Percentiles rank a stretch among this genome's conserved stretches.
These are phyloP conservation scores for Ibycter americanus DNA, from an alignment of 2,797 vertebrate species.

Conservation along the genomic window DNA sequence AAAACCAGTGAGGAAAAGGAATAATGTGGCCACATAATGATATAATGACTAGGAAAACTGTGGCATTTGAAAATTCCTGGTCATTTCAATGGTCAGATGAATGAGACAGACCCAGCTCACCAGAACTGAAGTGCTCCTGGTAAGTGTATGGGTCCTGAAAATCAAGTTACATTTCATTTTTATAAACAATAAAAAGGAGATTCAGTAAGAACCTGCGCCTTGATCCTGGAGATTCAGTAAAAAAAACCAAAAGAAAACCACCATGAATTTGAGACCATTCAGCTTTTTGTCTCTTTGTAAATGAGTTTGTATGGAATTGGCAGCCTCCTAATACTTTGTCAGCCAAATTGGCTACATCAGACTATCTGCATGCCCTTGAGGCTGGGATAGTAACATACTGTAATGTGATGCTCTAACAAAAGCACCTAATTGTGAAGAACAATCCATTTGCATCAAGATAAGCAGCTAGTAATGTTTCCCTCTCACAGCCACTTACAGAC, in stretches of 20 bases:
- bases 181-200: not conserved
- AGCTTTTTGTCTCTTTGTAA: not conserved
- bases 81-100: not conserved
- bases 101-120: not conserved
- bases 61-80: not conserved
- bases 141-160: not conserved
- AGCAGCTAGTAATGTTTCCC: slow-evolving; percentile 50
- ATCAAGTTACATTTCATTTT: not conserved
- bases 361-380: slow-evolving; percentile 1
- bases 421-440: slow-evolving; percentile 47
- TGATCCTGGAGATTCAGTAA: not conserved
- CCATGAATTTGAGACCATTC: not conserved
- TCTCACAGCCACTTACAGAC: slow-evolving; percentile 31
- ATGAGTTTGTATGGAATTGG: not conserved
- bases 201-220: not conserved
- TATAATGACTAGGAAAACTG: not conserved
- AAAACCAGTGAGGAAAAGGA: not conserved
- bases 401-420: slow-evolving; percentile 47
- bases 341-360: slow-evolving; percentile 24
- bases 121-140: not conserved
- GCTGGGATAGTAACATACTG: not conserved
- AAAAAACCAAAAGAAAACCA: not conserved
- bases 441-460: slow-evolving; percentile 51
- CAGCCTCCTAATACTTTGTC: not conserved
- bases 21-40: not conserved